phyloP scores from a whole-genome alignment of 2,797 vertebrate species.

The Diplodus puntazzo region DNA sequence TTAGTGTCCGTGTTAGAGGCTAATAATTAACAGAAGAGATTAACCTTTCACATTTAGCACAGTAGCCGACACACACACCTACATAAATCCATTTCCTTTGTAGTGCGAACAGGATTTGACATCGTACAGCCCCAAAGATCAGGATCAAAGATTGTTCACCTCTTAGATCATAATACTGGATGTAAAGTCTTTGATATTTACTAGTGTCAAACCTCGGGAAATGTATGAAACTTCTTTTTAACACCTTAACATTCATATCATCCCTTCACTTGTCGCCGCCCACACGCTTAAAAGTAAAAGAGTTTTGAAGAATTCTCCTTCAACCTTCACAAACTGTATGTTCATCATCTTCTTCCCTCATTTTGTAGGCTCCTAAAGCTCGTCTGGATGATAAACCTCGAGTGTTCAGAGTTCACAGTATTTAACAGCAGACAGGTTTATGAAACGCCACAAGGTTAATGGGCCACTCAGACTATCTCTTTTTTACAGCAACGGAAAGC shows the following conservation, averaged over 20 bases:
- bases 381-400: constrained; percentile 14
- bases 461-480: constrained; percentile 41
- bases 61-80: not conserved
- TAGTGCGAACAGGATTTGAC: too few relatives aligned
- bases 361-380: not conserved
- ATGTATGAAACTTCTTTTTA: too few relatives aligned
- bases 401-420: constrained; percentile 34
- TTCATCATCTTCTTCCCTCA: not conserved
- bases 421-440: constrained; percentile 23
- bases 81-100: not conserved
- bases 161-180: too few relatives aligned
- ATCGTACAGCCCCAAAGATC: too few relatives aligned
- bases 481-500: constrained; percentile 46
- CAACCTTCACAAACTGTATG: not conserved
- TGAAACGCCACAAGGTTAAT: constrained; percentile 48
- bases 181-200: too few relatives aligned
- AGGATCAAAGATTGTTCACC: too few relatives aligned
- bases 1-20: not conserved
- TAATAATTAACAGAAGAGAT: constrained; percentile 1
- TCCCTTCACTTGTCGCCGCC: not conserved
- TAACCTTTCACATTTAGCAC: not conserved
- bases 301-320: not conserved
- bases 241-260: not conserved
- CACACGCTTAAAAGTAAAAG: not conserved
- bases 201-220: too few relatives aligned